A percentile compares a stretch with the other conserved stretches of the same genome.
Conservation (phyloP, 2,888 invertebrate species). For the Pseudococcus longispinus region DNA sequence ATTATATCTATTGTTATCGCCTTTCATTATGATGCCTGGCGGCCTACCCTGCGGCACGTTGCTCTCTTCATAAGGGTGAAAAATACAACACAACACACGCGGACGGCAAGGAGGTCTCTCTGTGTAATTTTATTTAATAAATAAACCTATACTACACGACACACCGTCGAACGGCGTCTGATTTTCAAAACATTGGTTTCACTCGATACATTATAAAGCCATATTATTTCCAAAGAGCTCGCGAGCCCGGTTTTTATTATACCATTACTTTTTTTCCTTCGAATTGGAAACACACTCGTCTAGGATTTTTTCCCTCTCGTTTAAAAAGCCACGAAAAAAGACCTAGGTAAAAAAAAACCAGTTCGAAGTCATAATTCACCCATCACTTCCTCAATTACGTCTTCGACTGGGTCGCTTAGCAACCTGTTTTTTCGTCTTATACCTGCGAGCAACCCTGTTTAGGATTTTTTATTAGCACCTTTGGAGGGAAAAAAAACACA, state of each 20-base stretch:
- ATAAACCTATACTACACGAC: conserved; percentile 16
- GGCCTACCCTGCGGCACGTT: not conserved
- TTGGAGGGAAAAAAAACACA: not conserved
- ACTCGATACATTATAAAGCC: not conserved
- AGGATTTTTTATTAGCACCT: conserved; percentile 39
- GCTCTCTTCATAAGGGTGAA: not conserved
- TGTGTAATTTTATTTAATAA: conserved; percentile 41
- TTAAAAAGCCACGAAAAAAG: not conserved
- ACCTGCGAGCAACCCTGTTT: conserved; percentile 13
- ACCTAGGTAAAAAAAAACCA: not conserved
- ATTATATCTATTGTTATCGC: conserved; percentile 45
- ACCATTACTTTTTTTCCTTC: not conserved
- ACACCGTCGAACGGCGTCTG: not conserved
- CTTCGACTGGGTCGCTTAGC: not conserved
- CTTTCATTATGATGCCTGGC: conserved; percentile 18
- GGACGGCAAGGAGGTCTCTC: not conserved
- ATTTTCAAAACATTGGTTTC: not conserved
- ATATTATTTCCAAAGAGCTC: not conserved
- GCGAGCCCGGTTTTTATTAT: not conserved
- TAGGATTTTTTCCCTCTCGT: not conserved
- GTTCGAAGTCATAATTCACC: conserved; percentile 36
- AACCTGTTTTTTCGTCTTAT: conserved; percentile 4
- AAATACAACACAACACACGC: not conserved
- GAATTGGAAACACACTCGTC: not conserved
- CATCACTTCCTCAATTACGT: conserved; percentile 25